phyloP scores from a whole-genome alignment of 2,113 vertebrate genomes.

The Mystacornis crossleyi region DNA sequence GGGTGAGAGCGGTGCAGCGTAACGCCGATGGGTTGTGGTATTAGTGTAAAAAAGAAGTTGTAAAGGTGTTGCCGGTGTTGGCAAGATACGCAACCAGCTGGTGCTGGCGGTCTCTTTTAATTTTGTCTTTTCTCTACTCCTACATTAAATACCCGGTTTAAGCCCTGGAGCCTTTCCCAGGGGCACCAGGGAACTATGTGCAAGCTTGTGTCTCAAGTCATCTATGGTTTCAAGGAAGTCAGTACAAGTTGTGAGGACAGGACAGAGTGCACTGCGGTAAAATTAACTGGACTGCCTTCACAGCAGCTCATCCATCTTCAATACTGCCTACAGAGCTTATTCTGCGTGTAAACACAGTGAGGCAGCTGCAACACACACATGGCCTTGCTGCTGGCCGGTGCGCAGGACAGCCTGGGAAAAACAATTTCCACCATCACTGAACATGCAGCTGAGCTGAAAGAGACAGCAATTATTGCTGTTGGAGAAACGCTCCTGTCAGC shows the following conservation, averaged over 20 bases:
- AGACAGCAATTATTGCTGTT: rapidly evolving
- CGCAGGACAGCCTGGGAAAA: not conserved
- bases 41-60: not conserved
- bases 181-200: rapidly evolving
- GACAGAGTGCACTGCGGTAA: not conserved
- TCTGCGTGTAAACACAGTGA: rapidly evolving
- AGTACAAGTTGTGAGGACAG: too few relatives aligned
- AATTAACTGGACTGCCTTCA: rapidly evolving
- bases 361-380: not conserved
- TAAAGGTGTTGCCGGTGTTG: not conserved
- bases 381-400: not conserved
- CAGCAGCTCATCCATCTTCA: not conserved
- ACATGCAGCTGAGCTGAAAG: rapidly evolving
- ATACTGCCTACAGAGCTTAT: not conserved
- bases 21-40: not conserved
- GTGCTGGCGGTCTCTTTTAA: not conserved
- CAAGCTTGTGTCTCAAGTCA: not conserved
- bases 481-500: not conserved
- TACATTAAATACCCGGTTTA: rapidly evolving
- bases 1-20: rapidly evolving
- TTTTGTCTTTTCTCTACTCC: not conserved
- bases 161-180: too few relatives aligned
- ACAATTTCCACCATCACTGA: rapidly evolving
- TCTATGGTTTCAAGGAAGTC: too few relatives aligned
- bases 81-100: rapidly evolving